Conservation (phyloP, 2,113 vertebrate species). For the Pseudolaguvia tuberculata region DNA sequence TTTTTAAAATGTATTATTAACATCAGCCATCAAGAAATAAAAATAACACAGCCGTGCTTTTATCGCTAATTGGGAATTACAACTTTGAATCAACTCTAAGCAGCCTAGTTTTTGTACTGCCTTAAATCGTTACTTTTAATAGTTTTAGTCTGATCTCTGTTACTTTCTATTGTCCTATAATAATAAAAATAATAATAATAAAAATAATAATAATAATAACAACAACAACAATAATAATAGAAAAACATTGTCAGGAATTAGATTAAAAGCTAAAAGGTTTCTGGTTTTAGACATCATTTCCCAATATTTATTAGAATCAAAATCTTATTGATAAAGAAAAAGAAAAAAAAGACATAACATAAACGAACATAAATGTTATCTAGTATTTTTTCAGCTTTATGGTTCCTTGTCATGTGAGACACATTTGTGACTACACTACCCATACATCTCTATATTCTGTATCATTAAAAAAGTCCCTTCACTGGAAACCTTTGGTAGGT, state of each 20-base stretch:
- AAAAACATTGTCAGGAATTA: constrained; percentile 21
- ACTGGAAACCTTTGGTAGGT: too few species aligned
- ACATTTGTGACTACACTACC: too few species aligned
- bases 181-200: background rate
- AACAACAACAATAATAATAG: background rate
- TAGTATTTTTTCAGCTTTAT: background rate
- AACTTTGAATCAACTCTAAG: background rate
- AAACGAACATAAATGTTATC: too few species aligned
- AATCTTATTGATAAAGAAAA: too few species aligned
- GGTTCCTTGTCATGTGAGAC: background rate
- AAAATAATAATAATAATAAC: background rate
- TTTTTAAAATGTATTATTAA: constrained; percentile 41
- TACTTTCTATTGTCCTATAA: too few species aligned
- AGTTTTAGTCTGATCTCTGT: too few species aligned
- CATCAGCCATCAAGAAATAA: constrained; percentile 28
- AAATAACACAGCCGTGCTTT: constrained; percentile 52
- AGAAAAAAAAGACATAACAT: too few species aligned
- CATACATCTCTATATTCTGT: too few species aligned
- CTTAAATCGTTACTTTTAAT: background rate
- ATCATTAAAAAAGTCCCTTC: too few species aligned
- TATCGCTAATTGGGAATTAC: constrained; percentile 60
- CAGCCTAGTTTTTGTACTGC: background rate
- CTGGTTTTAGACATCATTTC: constrained; percentile 16
- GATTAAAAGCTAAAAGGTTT: too few species aligned
- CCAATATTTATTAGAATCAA: constrained; percentile 28